These are phyloP conservation scores for Istiophorus platypterus DNA, from an alignment of 2,113 vertebrate genomes.

Conservation along the genomic window DNA sequence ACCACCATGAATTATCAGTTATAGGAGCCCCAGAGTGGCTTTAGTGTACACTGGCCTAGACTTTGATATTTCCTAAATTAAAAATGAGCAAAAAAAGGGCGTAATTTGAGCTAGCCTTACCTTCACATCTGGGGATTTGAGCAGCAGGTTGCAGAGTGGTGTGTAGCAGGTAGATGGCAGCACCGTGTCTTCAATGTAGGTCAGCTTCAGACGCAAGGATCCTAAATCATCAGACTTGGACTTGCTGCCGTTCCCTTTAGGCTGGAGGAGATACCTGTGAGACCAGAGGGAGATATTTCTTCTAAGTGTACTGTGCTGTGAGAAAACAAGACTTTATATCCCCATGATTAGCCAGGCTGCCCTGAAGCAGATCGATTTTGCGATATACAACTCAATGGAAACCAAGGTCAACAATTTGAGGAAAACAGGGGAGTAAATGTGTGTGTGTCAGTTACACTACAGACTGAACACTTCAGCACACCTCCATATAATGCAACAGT, in stretches of 20 bases:
- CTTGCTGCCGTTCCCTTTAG: slow-evolving; percentile 95
- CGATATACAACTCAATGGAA: background rate
- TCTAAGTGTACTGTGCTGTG: background rate
- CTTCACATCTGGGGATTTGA: slow-evolving; percentile 95
- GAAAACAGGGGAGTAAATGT: background rate
- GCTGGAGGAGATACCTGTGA: slow-evolving; percentile 95
- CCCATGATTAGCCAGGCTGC: background rate
- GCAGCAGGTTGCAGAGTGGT: slow-evolving; percentile 92
- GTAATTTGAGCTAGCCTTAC: slow-evolving; percentile 73
- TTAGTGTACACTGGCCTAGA: too few species aligned
- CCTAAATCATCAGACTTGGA: slow-evolving; percentile 95
- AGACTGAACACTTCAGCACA: background rate
- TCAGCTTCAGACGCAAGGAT: slow-evolving; percentile 93
- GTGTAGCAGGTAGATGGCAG: slow-evolving; percentile 92
- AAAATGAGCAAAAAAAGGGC: background rate
- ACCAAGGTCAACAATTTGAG: background rate
- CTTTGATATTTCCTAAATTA: background rate
- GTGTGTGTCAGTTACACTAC: background rate
- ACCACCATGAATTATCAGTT: background rate
- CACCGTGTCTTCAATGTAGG: slow-evolving; percentile 96
- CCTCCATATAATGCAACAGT: background rate
- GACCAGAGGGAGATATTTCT: slow-evolving; percentile 16
- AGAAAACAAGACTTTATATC: background rate
- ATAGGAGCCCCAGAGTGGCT: background rate
- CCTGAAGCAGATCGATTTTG: background rate